A percentile compares a stretch with the other conserved stretches of the same genome.
These are phyloP conservation scores for Megaleporinus macrocephalus DNA, from an alignment of 2,113 vertebrate genomes.

Conservation along the genomic window DNA sequence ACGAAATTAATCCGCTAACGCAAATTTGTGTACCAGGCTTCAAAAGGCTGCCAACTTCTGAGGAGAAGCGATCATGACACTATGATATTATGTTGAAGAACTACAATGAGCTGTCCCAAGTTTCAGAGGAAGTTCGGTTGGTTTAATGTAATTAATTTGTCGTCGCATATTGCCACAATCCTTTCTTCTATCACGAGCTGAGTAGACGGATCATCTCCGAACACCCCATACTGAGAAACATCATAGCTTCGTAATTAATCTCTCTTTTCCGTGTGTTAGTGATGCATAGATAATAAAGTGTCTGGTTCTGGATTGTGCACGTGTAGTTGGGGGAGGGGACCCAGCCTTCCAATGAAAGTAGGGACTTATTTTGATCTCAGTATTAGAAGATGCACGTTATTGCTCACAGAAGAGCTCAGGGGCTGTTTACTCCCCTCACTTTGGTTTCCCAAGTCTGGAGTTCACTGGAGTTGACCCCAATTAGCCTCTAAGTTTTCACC, in stretches of 20 bases:
- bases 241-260: constrained; percentile 32
- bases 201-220: background rate
- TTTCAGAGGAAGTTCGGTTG: constrained; percentile 1
- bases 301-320: constrained; percentile 39
- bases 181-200: constrained; percentile 3
- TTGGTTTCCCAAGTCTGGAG: background rate
- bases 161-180: background rate
- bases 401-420: background rate
- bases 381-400: constrained; percentile 6
- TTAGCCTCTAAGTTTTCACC: too few relatives aligned
- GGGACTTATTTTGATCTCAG: constrained; percentile 43
- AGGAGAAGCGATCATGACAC: background rate
- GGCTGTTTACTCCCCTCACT: background rate
- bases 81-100: background rate
- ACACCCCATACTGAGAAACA: background rate
- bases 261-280: constrained; percentile 44
- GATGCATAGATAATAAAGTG: constrained; percentile 48
- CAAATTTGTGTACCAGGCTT: constrained; percentile 3
- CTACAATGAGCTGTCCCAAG: background rate
- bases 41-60: background rate
- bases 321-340: constrained; percentile 24
- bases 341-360: constrained; percentile 21
- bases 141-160: constrained; percentile 21
- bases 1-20: background rate
- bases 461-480: background rate